Conservation (phyloP, 2,888 invertebrate genomes). For the Nomada goodeniana region DNA sequence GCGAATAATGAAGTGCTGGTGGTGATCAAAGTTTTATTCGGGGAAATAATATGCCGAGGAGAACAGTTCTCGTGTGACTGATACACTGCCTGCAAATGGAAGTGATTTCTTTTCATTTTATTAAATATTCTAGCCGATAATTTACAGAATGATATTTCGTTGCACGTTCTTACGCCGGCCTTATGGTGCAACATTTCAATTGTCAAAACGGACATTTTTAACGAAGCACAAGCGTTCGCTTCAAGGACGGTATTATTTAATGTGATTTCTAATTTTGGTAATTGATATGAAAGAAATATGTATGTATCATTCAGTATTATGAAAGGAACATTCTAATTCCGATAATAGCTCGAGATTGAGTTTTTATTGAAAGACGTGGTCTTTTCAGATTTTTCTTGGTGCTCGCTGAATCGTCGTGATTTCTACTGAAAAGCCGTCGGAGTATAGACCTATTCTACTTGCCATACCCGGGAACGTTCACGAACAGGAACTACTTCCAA, state of each 20-base stretch:
- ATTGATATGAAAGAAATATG: too few species aligned
- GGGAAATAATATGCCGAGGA: neutral
- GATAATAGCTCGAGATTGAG: neutral
- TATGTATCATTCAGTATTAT: too few species aligned
- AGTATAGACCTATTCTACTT: neutral
- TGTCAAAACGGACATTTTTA: neutral
- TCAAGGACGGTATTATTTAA: neutral
- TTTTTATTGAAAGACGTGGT: neutral
- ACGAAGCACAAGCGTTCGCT: too few species aligned
- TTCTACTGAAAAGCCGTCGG: neutral
- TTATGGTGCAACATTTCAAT: too few species aligned
- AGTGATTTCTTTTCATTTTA: too few species aligned
- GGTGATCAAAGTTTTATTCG: neutral
- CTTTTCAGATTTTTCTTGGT: neutral
- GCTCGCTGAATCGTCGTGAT: neutral
- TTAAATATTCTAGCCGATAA: too few species aligned
- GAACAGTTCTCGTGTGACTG: neutral
- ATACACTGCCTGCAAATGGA: neutral
- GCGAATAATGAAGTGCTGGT: constrained; percentile 2
- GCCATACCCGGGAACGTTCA: neutral
- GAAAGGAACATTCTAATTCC: too few species aligned
- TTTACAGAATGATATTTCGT: too few species aligned
- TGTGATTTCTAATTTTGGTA: neutral
- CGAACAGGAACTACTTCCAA: neutral
- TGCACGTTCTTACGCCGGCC: too few species aligned